A percentile compares a stretch with the other conserved stretches of the same genome.
These are phyloP conservation scores for Cyclura pinguis DNA, from an alignment of 2,797 vertebrate genomes.

Conservation along the genomic window DNA sequence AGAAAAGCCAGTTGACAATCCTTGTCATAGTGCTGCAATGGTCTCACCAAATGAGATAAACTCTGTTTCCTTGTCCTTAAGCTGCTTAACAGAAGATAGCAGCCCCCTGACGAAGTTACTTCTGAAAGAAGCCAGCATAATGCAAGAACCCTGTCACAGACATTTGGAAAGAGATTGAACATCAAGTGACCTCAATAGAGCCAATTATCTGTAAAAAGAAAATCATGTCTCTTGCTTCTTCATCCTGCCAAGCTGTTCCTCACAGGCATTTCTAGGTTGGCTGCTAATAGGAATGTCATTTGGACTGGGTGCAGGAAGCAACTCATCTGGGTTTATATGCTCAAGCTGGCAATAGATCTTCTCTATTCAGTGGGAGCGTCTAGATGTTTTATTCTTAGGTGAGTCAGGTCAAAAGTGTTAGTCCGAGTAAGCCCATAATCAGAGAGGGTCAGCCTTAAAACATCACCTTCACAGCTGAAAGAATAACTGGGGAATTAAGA, in stretches of 20 bases:
- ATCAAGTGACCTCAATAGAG: slow-evolving; percentile 8
- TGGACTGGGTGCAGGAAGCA: slow-evolving; percentile 3
- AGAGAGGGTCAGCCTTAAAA: background rate
- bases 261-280: slow-evolving; percentile 14
- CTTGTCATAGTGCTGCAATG: background rate
- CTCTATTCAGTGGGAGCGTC: background rate
- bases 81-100: slow-evolving; percentile 18
- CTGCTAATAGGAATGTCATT: slow-evolving; percentile 3
- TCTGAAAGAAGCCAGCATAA: slow-evolving; percentile 23
- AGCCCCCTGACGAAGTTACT: background rate
- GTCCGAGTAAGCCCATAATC: background rate
- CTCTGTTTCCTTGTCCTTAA: background rate
- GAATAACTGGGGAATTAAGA: background rate
- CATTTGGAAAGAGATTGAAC: background rate
- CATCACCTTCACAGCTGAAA: background rate
- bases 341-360: background rate
- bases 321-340: background rate
- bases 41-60: background rate
- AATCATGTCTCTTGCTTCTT: background rate
- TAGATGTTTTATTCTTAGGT: background rate
- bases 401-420: background rate
- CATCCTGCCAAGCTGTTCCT: slow-evolving; percentile 2
- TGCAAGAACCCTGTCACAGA: background rate
- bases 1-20: background rate
- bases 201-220: slow-evolving; percentile 29